phyloP scores from a whole-genome alignment of 2,797 vertebrate genomes.

The Podarcis lilfordi region DNA sequence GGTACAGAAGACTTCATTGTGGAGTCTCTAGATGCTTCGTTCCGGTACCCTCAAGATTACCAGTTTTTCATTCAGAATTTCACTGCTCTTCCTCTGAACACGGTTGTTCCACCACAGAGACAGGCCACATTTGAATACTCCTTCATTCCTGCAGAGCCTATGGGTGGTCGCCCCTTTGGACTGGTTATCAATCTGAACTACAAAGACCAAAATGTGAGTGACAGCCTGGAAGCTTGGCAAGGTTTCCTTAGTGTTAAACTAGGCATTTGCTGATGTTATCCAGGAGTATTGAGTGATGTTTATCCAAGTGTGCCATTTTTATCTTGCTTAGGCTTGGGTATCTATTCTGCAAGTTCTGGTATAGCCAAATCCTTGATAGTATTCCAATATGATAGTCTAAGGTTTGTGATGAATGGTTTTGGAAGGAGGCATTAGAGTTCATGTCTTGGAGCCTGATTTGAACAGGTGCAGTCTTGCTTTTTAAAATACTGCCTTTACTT shows the following conservation, averaged over 20 bases:
- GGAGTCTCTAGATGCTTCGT: conserved; percentile 95
- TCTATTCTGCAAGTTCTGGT: background rate
- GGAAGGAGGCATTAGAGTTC: background rate
- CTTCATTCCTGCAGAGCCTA: conserved; percentile 97
- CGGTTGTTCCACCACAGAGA: conserved; percentile 85
- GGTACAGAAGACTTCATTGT: conserved; percentile 92
- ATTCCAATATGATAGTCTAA: background rate
- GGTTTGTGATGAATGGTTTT: background rate
- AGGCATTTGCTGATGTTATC: background rate
- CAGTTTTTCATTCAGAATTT: conserved; percentile 99
- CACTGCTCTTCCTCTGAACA: conserved; percentile 93
- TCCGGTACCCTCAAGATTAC: conserved; percentile 97
- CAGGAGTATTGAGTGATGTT: too few species aligned
- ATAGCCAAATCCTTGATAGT: background rate
- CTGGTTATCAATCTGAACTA: conserved; percentile 99
- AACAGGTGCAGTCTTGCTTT: background rate
- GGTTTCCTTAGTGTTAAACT: background rate
- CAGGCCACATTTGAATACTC: conserved; percentile 99
- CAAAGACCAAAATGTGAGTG: conserved; percentile 89
- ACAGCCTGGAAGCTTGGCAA: background rate
- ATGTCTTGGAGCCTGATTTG: background rate
- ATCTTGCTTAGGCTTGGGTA: background rate
- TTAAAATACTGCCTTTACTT: background rate
- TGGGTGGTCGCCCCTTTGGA: conserved; percentile 96
- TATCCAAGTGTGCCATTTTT: background rate